Evolutionary conservation across 2,888 invertebrate genomes (phyloP), one percentile per base, ranked within the genome.

Genomic region (Acheta domesticus): DNA sequence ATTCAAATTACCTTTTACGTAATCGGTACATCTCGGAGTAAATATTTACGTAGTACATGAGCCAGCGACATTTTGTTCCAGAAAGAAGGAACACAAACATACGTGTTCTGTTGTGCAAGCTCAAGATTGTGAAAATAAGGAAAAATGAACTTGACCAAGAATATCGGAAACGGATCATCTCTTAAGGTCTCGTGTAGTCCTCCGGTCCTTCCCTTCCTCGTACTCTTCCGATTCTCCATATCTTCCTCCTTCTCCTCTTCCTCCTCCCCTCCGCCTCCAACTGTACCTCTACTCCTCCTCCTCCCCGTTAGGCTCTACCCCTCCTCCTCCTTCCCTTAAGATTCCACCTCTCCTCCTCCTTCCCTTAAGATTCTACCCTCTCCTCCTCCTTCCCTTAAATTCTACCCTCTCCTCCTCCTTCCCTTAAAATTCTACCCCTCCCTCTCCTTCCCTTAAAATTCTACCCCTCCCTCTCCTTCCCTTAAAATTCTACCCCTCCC

Each of bases 361-460:
- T 74, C 74, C 74, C 11, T 11, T 74, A 12, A 12, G 74, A 20
- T 19, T 11, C n/a, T 11, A 74, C 19, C 11, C 11, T 11, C 23
- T 23, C 23, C 23, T 74, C 74, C 48, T 77, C 48, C 48, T 14
- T 14, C 48, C 48, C 48, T 76, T 2, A 23, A n/a, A n/a, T n/a
- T 1, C 48, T 76, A 3, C 2, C 48, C 16, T 12, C 14, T 14
- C 48, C 11, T 48, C 12, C 19, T 48, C 77, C 16, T 48, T n/a
- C 5, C 16, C 16, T 49, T 77, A 12, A n/a, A n/a, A n/a, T n/a
- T n/a, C n/a, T n/a, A n/a, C n/a, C n/a, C n/a, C n/a, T n/a, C n/a
- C 49, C 77, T 48, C 19, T 73, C 49, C 77, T 48, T 76, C 77
- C 62, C 62, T 14, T n/a, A n/a, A n/a, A 14, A 73, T 23, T 62